Percentiles rank a stretch among this genome's conserved stretches.
Evolutionary conservation across 2,888 invertebrate species (phyloP).

Genomic region (Axea sp.): DNA sequence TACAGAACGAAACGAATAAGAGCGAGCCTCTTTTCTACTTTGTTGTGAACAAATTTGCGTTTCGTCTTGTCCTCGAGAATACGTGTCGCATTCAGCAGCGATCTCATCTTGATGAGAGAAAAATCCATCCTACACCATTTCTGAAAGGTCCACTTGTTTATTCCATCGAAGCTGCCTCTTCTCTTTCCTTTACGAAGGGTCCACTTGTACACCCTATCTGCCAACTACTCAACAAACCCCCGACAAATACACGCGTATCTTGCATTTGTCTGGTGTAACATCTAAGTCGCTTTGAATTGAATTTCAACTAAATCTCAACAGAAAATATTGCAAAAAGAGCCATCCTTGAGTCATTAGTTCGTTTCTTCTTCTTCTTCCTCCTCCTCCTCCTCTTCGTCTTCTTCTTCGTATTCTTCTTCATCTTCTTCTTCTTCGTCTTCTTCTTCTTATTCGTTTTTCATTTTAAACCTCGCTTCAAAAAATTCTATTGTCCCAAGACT

Average conservation of each 20-base stretch:
- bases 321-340: constrained; percentile 7
- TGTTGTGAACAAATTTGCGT: constrained; percentile 31
- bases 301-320: constrained; percentile 15
- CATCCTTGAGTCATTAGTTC: constrained; percentile 20
- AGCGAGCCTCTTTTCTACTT: constrained; percentile 20
- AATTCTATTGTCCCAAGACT: too few relatives aligned
- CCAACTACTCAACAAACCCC: constrained; percentile 35
- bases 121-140: constrained; percentile 45
- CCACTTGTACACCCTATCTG: constrained; percentile 45
- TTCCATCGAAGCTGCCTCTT: constrained; percentile 54
- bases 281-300: constrained; percentile 16
- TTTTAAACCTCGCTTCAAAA: too few relatives aligned
- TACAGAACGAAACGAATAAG: constrained; percentile 6
- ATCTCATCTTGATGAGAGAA: constrained; percentile 43
- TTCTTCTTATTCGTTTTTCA: too few relatives aligned
- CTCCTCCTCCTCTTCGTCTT: too few relatives aligned
- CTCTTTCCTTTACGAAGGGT: constrained; percentile 44
- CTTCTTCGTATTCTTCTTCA: too few relatives aligned
- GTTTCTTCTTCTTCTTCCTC: too few relatives aligned
- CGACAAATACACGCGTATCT: constrained; percentile 54
- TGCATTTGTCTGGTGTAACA: constrained; percentile 35
- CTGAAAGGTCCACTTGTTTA: constrained; percentile 58
- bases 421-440: too few relatives aligned
- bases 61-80: constrained; percentile 14
- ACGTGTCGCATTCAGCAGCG: constrained; percentile 56